Evolutionary conservation across 1,140 invertebrate species (phyloP).

Genomic region (Mesaphorura yosii): DNA sequence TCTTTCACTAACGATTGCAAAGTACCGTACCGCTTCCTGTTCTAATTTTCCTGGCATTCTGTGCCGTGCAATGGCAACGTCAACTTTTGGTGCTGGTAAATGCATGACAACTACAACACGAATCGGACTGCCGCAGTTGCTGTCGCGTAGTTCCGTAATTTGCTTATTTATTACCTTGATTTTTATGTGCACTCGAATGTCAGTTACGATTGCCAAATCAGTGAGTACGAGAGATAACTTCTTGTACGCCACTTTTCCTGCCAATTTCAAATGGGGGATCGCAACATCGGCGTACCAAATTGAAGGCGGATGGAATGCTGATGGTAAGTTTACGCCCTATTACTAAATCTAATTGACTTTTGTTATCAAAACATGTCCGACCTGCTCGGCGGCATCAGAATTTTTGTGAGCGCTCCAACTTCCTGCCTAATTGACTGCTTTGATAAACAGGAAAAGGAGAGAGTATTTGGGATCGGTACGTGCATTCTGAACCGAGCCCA

Average conservation of each 20-base stretch:
- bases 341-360: background rate
- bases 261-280: conserved; percentile 37
- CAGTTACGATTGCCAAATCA: too few relatives aligned
- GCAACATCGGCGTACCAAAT: conserved; percentile 42
- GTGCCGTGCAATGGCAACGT: too few relatives aligned
- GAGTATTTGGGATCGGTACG: conserved; percentile 39
- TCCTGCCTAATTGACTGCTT: background rate
- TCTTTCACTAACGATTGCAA: too few relatives aligned
- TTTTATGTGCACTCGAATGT: too few relatives aligned
- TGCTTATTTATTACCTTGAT: too few relatives aligned
- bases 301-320: conserved; percentile 47
- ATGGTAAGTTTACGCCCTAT: conserved; percentile 35
- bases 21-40: too few relatives aligned
- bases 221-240: too few relatives aligned
- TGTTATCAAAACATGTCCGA: background rate
- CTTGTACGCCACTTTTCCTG: conserved; percentile 33
- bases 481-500: conserved; percentile 31
- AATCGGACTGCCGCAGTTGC: too few relatives aligned
- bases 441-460: conserved; percentile 40
- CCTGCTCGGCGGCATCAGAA: background rate
- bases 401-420: background rate
- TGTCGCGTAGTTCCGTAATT: too few relatives aligned
- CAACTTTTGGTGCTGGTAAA: too few relatives aligned
- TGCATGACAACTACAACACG: too few relatives aligned
- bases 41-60: too few relatives aligned